Conservation (phyloP, 2,113 vertebrate genomes). For the Neodon shergylaensis region DNA sequence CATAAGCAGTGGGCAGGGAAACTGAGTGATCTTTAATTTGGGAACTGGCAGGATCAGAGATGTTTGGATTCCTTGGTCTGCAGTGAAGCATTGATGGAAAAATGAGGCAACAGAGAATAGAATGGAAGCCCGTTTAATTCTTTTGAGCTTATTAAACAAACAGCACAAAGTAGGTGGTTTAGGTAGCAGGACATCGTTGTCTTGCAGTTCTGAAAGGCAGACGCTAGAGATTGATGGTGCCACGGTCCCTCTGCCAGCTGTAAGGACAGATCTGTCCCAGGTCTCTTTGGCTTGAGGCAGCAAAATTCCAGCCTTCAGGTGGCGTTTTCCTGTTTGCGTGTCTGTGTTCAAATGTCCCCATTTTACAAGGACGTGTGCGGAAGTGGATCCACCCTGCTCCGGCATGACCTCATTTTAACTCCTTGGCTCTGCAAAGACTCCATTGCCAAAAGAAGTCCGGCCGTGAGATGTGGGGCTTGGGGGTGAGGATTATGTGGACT, state of each 20-base stretch:
- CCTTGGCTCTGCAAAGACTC: neutral
- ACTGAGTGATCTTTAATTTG: neutral
- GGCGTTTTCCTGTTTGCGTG: neutral
- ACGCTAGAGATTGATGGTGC: neutral
- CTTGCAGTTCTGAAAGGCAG: slow-evolving; percentile 23
- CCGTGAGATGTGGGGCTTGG: neutral
- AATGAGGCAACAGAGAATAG: neutral
- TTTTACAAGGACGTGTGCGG: neutral
- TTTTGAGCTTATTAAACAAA: neutral
- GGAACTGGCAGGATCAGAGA: no score
- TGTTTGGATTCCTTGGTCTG: neutral
- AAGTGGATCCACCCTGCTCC: neutral
- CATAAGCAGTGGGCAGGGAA: neutral
- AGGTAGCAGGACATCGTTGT: neutral
- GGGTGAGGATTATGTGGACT: neutral
- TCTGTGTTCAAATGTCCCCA: neutral
- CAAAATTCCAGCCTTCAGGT: neutral
- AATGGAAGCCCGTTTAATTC: neutral
- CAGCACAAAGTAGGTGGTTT: neutral
- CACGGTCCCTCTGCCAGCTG: neutral
- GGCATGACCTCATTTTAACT: neutral
- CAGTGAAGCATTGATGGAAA: neutral
- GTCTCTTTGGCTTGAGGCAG: neutral
- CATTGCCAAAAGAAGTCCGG: neutral
- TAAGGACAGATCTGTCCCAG: neutral